Percentiles rank a stretch among this genome's conserved stretches.
Evolutionary conservation across 53 echinoderm and acorn worm species (phyloP).

Genomic region (Henricia sp.): DNA sequence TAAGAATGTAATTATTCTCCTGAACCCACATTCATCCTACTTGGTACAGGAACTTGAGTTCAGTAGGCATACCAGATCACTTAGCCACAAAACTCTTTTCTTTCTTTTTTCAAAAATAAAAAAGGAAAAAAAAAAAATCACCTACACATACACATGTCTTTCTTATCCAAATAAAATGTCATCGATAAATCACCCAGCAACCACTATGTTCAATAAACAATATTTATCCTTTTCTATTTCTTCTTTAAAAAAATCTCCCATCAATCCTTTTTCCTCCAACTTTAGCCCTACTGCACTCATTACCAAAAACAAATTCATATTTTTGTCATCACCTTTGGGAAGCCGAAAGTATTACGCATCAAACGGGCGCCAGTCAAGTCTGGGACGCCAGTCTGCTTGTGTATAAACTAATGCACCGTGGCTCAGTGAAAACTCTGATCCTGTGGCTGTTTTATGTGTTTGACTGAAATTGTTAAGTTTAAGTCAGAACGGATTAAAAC

Average conservation of each 20-base stretch:
- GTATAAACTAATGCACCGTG: no score
- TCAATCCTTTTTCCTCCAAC: neutral
- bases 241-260: neutral
- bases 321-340: slow-evolving; percentile 39
- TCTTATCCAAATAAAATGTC: slow-evolving; percentile 29
- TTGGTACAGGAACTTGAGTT: no score
- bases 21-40: no score
- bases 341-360: slow-evolving; percentile 4
- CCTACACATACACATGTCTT: slow-evolving; percentile 28
- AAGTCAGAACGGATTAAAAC: no score
- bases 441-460: no score
- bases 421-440: no score
- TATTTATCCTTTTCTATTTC: neutral
- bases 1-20: no score
- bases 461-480: no score
- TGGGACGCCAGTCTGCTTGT: slow-evolving; percentile 28
- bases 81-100: no score
- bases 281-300: slow-evolving; percentile 17
- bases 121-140: neutral
- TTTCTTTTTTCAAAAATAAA: no score
- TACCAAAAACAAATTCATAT: slow-evolving; percentile 58
- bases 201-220: slow-evolving; percentile 23
- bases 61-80: no score
- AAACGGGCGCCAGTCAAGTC: slow-evolving; percentile 50
- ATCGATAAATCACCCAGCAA: neutral